Conservation (phyloP, 2,888 invertebrate genomes). For the Ochropleura plecta region DNA sequence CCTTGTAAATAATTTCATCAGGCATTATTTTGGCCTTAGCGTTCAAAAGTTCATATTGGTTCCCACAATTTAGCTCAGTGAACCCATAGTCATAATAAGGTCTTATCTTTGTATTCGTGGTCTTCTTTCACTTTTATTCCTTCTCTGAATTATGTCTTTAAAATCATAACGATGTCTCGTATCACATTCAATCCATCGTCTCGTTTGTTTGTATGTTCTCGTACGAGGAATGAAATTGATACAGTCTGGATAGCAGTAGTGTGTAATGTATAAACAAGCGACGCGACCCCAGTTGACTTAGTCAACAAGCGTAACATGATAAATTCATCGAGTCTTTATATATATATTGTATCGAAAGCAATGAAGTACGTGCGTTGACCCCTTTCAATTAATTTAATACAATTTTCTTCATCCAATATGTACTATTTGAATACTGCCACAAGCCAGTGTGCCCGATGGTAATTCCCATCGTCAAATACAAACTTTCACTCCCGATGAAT, state of each 20-base stretch:
- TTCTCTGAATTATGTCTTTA: neutral
- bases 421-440: neutral
- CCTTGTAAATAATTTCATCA: neutral
- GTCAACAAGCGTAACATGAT: slow-evolving; percentile 50
- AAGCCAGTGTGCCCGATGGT: neutral
- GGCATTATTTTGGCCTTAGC: neutral
- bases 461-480: neutral
- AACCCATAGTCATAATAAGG: neutral
- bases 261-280: slow-evolving; percentile 29
- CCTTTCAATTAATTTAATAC: neutral
- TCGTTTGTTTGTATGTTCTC: slow-evolving; percentile 21
- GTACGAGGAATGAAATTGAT: slow-evolving; percentile 43
- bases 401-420: neutral
- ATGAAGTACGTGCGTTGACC: slow-evolving; percentile 1
- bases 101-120: neutral
- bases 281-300: slow-evolving; percentile 44
- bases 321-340: slow-evolving; percentile 31
- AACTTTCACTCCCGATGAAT: neutral
- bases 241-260: slow-evolving; percentile 35
- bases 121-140: neutral
- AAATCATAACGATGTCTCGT: neutral
- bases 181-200: slow-evolving; percentile 11
- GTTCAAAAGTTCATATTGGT: neutral
- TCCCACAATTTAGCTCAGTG: neutral
- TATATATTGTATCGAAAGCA: slow-evolving; percentile 7